A percentile compares a stretch with the other conserved stretches of the same genome.
phyloP scores from a whole-genome alignment of 2,113 vertebrate genomes.

The Tichodroma muraria region DNA sequence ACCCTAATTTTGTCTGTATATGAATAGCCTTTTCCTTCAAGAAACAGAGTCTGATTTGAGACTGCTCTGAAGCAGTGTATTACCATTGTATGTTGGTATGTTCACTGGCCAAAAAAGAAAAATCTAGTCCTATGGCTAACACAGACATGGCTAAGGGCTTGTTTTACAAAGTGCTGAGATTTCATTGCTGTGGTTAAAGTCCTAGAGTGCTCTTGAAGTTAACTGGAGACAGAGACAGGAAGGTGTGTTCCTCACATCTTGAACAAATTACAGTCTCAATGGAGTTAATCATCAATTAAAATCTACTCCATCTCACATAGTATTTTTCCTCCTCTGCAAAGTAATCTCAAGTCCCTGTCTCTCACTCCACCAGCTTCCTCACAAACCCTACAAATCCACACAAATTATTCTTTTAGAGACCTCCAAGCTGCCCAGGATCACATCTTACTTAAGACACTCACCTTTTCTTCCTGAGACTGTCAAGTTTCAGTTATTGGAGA shows the following conservation, averaged over 20 bases:
- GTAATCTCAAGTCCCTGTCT: neutral
- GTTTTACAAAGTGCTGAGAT: neutral
- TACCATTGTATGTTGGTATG: neutral
- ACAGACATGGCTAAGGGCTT: neutral
- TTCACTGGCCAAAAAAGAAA: neutral
- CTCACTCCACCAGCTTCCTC: neutral
- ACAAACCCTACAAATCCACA: neutral
- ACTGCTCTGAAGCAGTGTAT: neutral
- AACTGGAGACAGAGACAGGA: neutral
- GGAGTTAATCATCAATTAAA: neutral
- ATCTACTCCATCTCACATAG: neutral
- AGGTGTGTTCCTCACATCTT: neutral
- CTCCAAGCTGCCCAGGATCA: neutral
- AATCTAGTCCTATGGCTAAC: neutral
- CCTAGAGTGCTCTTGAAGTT: neutral
- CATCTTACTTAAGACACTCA: neutral
- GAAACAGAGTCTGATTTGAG: neutral
- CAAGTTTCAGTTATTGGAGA: neutral
- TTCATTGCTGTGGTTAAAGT: neutral
- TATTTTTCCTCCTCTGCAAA: neutral
- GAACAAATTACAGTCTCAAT: neutral
- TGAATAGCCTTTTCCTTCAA: neutral
- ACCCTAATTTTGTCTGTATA: neutral
- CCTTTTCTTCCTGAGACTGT: neutral
- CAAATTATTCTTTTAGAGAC: neutral